These are phyloP conservation scores for Varanus salvator DNA, from an alignment of 2,113 vertebrate species.

Conservation along the genomic window DNA sequence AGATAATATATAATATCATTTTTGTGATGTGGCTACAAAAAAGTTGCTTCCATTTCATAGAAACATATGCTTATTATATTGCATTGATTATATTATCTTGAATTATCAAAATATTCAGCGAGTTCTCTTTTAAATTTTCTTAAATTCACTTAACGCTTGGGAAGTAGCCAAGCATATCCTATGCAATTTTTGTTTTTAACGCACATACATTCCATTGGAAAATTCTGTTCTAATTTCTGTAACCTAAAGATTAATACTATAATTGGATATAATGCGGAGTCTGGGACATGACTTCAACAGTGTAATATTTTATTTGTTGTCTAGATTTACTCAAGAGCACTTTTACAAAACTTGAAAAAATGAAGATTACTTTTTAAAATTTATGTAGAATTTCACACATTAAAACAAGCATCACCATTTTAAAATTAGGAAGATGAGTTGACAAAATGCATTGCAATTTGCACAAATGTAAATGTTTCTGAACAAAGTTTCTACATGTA, in stretches of 20 bases:
- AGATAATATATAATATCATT: neutral
- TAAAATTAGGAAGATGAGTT: neutral
- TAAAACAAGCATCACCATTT: constrained; percentile 38
- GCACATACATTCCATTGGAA: constrained; percentile 50
- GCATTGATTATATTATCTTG: neutral
- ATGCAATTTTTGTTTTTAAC: constrained; percentile 77
- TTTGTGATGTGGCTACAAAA: constrained; percentile 14
- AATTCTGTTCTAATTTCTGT: constrained; percentile 72
- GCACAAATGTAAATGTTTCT: neutral
- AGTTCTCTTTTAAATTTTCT: neutral
- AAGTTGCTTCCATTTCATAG: constrained; percentile 31
- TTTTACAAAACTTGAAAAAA: constrained; percentile 26
- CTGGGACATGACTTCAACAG: constrained; percentile 10
- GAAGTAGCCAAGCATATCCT: constrained; percentile 73
- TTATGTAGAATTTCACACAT: neutral
- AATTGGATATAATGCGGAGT: constrained; percentile 57
- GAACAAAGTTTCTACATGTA: neutral
- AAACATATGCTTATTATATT: constrained; percentile 12
- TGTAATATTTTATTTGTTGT: constrained; percentile 19
- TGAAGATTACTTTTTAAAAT: constrained; percentile 36
- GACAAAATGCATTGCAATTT: constrained; percentile 6
- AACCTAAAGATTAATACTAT: constrained; percentile 50
- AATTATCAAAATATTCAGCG: constrained; percentile 27
- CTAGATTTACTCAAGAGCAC: constrained; percentile 28
- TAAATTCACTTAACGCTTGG: constrained; percentile 6